Percentiles rank a stretch among this genome's conserved stretches.
phyloP scores from a whole-genome alignment of 2,797 vertebrate species.

The Heteromormyrus szaboi region DNA sequence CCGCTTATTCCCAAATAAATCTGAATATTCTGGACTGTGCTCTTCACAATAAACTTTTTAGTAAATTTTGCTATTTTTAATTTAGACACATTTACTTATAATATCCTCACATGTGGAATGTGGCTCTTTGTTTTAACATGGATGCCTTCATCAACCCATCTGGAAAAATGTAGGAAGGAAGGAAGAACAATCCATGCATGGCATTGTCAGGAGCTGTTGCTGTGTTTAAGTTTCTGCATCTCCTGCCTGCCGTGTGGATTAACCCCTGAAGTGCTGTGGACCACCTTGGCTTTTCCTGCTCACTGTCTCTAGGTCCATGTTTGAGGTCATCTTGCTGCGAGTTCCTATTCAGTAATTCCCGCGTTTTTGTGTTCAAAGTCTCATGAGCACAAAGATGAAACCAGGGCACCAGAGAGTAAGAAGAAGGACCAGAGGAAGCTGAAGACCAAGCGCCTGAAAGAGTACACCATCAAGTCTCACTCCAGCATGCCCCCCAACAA shows the following conservation, averaged over 20 bases:
- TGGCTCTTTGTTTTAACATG: constrained; percentile 36
- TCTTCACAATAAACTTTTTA: not conserved
- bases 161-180: constrained; percentile 43
- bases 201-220: constrained; percentile 25
- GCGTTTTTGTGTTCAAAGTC: constrained; percentile 69
- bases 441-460: constrained; percentile 76
- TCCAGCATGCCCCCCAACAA: constrained; percentile 80
- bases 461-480: constrained; percentile 81
- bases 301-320: constrained; percentile 39
- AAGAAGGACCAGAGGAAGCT: constrained; percentile 65
- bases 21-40: not conserved
- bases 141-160: constrained; percentile 35
- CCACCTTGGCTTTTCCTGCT: constrained; percentile 3
- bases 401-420: constrained; percentile 39
- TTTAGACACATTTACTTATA: not conserved
- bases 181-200: constrained; percentile 34
- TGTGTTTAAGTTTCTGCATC: constrained; percentile 13
- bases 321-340: constrained; percentile 36
- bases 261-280: constrained; percentile 42
- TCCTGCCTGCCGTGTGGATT: constrained; percentile 45
- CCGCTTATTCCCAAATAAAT: not conserved
- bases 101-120: not conserved
- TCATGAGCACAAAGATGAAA: constrained; percentile 51
- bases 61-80: not conserved
- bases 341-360: constrained; percentile 56